Conservation (phyloP, 2,113 vertebrate genomes). For the Anhinga anhinga region DNA sequence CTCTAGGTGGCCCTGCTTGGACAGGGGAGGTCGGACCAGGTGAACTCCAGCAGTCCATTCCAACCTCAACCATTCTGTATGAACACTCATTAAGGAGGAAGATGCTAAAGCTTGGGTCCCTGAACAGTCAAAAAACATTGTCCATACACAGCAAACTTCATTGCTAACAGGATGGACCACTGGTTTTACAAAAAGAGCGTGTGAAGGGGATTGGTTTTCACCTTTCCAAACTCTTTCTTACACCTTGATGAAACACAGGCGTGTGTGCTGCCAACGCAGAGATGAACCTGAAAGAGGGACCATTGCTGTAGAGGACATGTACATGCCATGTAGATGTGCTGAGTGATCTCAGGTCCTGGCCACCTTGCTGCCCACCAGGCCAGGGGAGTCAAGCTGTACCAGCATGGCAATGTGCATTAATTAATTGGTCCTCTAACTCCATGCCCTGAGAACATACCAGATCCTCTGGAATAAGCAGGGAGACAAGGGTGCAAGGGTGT, state of each 20-base stretch:
- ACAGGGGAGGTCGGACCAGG: neutral
- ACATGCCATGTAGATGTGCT: neutral
- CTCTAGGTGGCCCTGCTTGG: neutral
- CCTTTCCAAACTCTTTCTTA: neutral
- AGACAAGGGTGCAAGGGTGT: neutral
- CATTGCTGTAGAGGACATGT: neutral
- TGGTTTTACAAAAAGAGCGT: neutral
- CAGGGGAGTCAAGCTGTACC: neutral
- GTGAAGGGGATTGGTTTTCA: neutral
- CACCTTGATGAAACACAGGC: neutral
- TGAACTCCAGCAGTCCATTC: neutral
- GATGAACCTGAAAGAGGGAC: neutral
- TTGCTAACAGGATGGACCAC: neutral
- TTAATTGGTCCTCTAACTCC: neutral
- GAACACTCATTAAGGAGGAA: neutral
- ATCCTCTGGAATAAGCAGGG: neutral
- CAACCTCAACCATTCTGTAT: neutral
- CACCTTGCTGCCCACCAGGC: neutral
- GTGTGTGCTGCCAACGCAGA: neutral
- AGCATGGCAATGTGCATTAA: neutral
- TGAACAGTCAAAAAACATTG: neutral
- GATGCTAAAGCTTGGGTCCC: neutral
- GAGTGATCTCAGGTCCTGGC: neutral
- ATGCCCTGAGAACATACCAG: neutral
- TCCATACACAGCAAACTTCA: neutral